phyloP scores from a whole-genome alignment of 2,113 vertebrate species.

The Platysternon megacephalum region DNA sequence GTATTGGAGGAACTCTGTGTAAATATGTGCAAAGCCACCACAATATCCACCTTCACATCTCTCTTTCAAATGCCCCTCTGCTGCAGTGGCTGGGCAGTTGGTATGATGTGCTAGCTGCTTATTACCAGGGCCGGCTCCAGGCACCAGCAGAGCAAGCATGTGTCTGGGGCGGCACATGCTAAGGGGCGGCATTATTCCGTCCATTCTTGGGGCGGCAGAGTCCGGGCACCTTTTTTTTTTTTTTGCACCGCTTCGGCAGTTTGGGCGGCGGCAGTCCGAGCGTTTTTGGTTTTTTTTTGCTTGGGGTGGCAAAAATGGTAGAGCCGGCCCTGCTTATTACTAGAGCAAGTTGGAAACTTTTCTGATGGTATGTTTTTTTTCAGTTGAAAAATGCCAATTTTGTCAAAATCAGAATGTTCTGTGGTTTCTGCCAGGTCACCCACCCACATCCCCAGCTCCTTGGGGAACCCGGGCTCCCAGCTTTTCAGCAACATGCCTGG shows the following conservation, averaged over 20 bases:
- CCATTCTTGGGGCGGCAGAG: too few relatives aligned
- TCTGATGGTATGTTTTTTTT: background rate
- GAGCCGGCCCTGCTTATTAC: background rate
- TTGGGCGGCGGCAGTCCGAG: too few relatives aligned
- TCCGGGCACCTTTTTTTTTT: too few relatives aligned
- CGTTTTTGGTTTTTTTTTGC: too few relatives aligned
- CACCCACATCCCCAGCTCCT: background rate
- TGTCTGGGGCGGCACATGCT: too few relatives aligned
- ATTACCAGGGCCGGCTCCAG: too few relatives aligned
- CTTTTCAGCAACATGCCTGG: background rate
- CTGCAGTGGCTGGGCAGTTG: background rate
- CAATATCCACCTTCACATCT: background rate
- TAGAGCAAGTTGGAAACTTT: background rate
- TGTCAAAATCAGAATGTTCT: background rate
- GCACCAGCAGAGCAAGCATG: too few relatives aligned
- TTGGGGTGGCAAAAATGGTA: too few relatives aligned
- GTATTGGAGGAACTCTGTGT: constrained; percentile 3
- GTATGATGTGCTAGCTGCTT: background rate
- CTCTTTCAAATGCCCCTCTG: background rate
- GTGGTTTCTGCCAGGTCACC: background rate
- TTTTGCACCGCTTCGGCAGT: too few relatives aligned
- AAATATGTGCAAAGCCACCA: background rate
- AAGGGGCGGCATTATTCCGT: too few relatives aligned
- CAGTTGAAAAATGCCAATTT: background rate
- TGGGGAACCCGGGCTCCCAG: background rate